Evolutionary conservation across 2,113 vertebrate species (phyloP).

Genomic region (Misgurnus mizolepis): DNA sequence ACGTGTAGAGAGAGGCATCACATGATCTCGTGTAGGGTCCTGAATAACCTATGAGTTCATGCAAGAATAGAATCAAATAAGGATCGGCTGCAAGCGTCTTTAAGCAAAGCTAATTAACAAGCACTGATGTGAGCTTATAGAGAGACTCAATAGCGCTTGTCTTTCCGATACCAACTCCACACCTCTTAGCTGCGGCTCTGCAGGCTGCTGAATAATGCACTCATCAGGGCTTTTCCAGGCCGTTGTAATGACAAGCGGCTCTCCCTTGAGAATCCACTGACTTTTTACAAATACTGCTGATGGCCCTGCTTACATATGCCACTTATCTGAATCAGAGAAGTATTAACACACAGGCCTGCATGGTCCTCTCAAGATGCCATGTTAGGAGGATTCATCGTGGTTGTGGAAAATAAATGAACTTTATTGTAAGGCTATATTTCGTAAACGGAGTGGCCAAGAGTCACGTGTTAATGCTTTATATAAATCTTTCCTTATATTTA

Average conservation of each 20-base stretch:
- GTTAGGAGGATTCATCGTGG: slow-evolving; percentile 50
- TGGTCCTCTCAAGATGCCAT: slow-evolving; percentile 51
- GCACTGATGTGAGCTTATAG: slow-evolving; percentile 35
- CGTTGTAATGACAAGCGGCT: slow-evolving; percentile 76
- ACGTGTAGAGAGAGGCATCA: neutral
- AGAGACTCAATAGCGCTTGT: slow-evolving; percentile 19
- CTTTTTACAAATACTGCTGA: slow-evolving; percentile 84
- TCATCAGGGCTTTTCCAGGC: slow-evolving; percentile 80
- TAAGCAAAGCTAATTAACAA: slow-evolving; percentile 39
- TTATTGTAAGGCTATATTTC: neutral
- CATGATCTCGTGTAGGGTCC: neutral
- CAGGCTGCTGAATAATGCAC: slow-evolving; percentile 81
- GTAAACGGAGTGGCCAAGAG: slow-evolving; percentile 6
- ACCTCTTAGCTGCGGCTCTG: slow-evolving; percentile 46
- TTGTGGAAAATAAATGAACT: slow-evolving; percentile 36
- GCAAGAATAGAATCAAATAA: slow-evolving; percentile 17
- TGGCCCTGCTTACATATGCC: slow-evolving; percentile 65
- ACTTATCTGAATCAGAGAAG: slow-evolving; percentile 57
- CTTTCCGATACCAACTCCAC: slow-evolving; percentile 29
- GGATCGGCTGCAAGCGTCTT: slow-evolving; percentile 19
- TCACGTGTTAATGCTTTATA: neutral
- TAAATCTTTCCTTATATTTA: slow-evolving; percentile 22
- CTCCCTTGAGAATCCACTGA: slow-evolving; percentile 69
- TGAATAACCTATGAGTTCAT: neutral
- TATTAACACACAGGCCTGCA: slow-evolving; percentile 60